Conservation (phyloP, 2,797 vertebrate species). For the Leptatherina wallacei region DNA sequence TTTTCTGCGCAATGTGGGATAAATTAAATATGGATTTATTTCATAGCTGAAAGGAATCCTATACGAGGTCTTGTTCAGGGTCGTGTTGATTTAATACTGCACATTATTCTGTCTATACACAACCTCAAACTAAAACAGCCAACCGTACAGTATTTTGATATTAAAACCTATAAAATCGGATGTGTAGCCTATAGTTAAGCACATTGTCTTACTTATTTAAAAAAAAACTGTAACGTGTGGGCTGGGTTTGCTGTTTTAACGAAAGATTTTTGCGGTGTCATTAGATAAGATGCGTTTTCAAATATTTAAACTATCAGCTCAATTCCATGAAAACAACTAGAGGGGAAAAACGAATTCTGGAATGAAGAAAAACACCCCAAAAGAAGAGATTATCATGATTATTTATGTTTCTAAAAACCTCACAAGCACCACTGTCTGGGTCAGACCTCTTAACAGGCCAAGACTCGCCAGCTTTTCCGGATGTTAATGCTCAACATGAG, state of each 20-base stretch:
- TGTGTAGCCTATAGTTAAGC: conserved; percentile 14
- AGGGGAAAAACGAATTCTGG: conserved; percentile 15
- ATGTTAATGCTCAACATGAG: conserved; percentile 56
- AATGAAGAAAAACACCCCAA: conserved; percentile 41
- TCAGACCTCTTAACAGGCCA: conserved; percentile 57
- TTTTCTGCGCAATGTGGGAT: conserved; percentile 78
- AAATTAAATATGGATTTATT: conserved; percentile 81
- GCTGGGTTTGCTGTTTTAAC: conserved; percentile 44
- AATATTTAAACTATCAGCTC: conserved; percentile 54
- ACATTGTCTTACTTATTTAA: conserved; percentile 42
- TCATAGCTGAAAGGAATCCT: conserved; percentile 69
- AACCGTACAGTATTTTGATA: conserved; percentile 42
- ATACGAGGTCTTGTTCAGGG: conserved; percentile 56
- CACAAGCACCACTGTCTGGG: conserved; percentile 58
- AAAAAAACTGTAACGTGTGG: conserved; percentile 51
- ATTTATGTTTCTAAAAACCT: conserved; percentile 60
- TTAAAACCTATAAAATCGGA: conserved; percentile 28
- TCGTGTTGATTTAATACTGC: conserved; percentile 61
- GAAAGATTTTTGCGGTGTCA: conserved; percentile 45
- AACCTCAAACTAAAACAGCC: conserved; percentile 32
- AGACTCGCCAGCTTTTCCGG: conserved; percentile 37
- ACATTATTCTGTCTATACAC: conserved; percentile 43
- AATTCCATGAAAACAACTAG: conserved; percentile 44
- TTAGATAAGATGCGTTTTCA: conserved; percentile 36
- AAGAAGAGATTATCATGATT: conserved; percentile 56